A percentile compares a stretch with the other conserved stretches of the same genome.
phyloP scores from a whole-genome alignment of 2,797 vertebrate genomes.

The Danio tinwini region DNA sequence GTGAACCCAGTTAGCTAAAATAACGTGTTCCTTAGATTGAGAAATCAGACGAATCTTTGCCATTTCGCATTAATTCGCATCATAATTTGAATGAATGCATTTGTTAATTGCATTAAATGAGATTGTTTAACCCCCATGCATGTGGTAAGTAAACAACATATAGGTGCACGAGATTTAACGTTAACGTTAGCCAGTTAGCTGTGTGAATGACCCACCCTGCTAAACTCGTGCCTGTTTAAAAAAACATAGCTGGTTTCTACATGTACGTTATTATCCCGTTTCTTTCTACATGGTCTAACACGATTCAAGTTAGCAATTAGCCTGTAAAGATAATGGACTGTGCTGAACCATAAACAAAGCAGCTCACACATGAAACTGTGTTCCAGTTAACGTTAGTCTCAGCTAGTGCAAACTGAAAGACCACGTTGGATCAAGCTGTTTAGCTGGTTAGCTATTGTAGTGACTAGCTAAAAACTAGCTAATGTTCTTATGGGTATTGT shows the following conservation, averaged over 20 bases:
- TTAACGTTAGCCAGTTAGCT: constrained; percentile 14
- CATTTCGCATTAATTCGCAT: background rate
- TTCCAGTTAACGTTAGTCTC: no score
- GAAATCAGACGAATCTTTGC: background rate
- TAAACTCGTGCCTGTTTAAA: background rate
- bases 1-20: background rate
- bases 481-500: no score
- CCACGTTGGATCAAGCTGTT: no score
- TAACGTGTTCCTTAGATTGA: background rate
- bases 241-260: background rate
- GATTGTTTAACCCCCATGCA: background rate
- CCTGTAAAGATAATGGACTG: background rate
- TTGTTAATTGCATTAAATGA: background rate
- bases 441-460: no score
- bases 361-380: background rate
- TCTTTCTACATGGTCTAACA: background rate
- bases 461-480: no score
- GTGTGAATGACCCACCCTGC: constrained; percentile 1
- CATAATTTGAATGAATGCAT: background rate
- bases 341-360: background rate
- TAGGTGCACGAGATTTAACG: background rate
- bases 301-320: background rate
- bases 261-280: background rate
- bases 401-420: no score
- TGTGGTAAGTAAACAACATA: background rate